Percentiles rank a stretch among this genome's conserved stretches.
Evolutionary conservation across 2,113 vertebrate genomes (phyloP).

Genomic region (Odontesthes bonariensis): DNA sequence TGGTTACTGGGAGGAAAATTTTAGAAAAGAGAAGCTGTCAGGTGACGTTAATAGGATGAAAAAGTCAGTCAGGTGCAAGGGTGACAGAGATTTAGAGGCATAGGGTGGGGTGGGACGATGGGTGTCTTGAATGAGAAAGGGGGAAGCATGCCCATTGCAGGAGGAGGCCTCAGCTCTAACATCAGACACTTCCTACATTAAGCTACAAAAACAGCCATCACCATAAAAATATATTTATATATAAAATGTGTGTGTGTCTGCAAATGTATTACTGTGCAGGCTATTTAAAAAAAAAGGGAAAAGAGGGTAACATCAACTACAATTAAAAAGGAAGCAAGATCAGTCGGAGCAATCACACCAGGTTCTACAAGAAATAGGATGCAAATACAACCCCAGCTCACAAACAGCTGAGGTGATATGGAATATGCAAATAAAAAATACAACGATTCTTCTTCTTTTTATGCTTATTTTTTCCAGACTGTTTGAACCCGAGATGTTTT

Average conservation of each 20-base stretch:
- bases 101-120: slow-evolving; percentile 44
- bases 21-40: slow-evolving; percentile 16
- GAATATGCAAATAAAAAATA: too few species aligned
- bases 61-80: neutral
- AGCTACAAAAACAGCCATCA: slow-evolving; percentile 54
- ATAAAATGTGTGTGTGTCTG: slow-evolving; percentile 20
- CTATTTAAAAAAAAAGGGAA: slow-evolving; percentile 18
- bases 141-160: slow-evolving; percentile 55
- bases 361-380: slow-evolving; percentile 1
- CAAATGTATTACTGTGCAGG: slow-evolving; percentile 12
- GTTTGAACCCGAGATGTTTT: neutral
- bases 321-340: slow-evolving; percentile 22
- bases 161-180: slow-evolving; percentile 45
- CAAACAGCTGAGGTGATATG: neutral
- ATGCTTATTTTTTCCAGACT: neutral
- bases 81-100: slow-evolving; percentile 17
- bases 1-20: slow-evolving; percentile 19
- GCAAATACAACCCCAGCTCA: neutral
- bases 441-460: too few species aligned
- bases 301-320: slow-evolving; percentile 16
- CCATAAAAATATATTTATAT: slow-evolving; percentile 37
- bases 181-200: slow-evolving; percentile 24
- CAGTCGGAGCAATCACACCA: slow-evolving; percentile 55
- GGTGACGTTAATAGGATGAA: slow-evolving; percentile 24
- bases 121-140: slow-evolving; percentile 52